These are phyloP conservation scores for Leptonema lineaticorne DNA, from an alignment of 1,140 invertebrate species.

Conservation along the genomic window DNA sequence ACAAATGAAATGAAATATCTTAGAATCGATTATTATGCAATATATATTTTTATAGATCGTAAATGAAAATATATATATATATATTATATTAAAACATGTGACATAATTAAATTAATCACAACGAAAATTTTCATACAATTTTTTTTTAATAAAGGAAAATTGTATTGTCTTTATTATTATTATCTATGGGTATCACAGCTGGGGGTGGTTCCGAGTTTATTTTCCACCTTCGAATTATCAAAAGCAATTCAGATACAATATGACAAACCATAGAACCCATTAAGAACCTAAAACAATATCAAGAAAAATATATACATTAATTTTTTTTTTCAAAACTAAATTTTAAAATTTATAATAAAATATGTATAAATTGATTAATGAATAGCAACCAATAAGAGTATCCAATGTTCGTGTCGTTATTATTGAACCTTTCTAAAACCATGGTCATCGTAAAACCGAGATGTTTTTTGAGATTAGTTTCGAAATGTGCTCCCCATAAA, in stretches of 20 bases:
- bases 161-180: conserved; percentile 38
- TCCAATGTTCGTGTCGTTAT: conserved; percentile 22
- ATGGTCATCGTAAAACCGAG: conserved; percentile 25
- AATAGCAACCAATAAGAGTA: conserved; percentile 37
- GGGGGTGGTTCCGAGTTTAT: conserved; percentile 31
- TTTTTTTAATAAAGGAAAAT: conserved; percentile 37
- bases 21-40: not conserved
- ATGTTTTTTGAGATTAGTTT: conserved; percentile 22
- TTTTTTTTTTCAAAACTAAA: not conserved
- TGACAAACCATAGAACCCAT: conserved; percentile 31
- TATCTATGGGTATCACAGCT: conserved; percentile 32
- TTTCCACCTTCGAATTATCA: conserved; percentile 7
- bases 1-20: not conserved
- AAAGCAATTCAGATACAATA: conserved; percentile 3
- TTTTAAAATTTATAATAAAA: not conserved
- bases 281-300: conserved; percentile 31
- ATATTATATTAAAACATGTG: not conserved
- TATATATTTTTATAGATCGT: no score
- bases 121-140: not conserved
- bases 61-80: no score
- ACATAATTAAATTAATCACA: not conserved
- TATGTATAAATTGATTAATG: not conserved
- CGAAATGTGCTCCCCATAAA: conserved; percentile 33
- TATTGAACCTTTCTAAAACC: conserved; percentile 11
- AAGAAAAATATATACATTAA: conserved; percentile 7